Evolutionary conservation across 2,113 vertebrate genomes (phyloP).

Genomic region (Tiliqua scincoides): DNA sequence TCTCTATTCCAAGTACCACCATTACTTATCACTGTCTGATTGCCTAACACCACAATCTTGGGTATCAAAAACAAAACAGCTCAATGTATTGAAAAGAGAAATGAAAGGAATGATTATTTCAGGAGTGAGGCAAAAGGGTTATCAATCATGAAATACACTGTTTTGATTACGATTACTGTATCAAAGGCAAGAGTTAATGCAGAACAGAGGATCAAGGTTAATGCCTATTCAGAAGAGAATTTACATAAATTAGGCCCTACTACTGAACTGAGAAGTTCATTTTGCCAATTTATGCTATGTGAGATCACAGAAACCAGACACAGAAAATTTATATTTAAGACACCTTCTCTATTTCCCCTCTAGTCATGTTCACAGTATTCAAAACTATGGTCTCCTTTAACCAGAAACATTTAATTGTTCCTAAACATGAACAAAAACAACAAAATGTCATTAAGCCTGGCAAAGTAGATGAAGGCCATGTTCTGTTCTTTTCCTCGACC

Average conservation of each 20-base stretch:
- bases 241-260: conserved; percentile 67
- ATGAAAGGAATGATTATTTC: conserved; percentile 25
- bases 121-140: conserved; percentile 46
- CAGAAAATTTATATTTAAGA: conserved; percentile 40
- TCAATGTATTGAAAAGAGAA: conserved; percentile 49
- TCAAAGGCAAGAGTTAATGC: conserved; percentile 71
- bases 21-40: not conserved
- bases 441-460: not conserved
- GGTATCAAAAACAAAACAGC: not conserved
- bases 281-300: conserved; percentile 53
- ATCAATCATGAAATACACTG: conserved; percentile 70
- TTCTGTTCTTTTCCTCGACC: not conserved
- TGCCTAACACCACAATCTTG: not conserved
- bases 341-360: conserved; percentile 28
- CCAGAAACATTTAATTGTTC: conserved; percentile 55
- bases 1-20: not conserved
- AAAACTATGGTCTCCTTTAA: conserved; percentile 39
- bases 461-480: not conserved
- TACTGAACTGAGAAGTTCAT: conserved; percentile 45
- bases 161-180: conserved; percentile 72
- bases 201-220: conserved; percentile 63
- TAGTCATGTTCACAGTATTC: conserved; percentile 2
- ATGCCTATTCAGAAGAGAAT: conserved; percentile 65
- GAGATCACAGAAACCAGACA: conserved; percentile 48
- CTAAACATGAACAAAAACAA: not conserved